Evolutionary conservation across 1,140 invertebrate species (phyloP), one percentile per base, ranked within the genome.

Genomic region (Berghia stephanieae): DNA sequence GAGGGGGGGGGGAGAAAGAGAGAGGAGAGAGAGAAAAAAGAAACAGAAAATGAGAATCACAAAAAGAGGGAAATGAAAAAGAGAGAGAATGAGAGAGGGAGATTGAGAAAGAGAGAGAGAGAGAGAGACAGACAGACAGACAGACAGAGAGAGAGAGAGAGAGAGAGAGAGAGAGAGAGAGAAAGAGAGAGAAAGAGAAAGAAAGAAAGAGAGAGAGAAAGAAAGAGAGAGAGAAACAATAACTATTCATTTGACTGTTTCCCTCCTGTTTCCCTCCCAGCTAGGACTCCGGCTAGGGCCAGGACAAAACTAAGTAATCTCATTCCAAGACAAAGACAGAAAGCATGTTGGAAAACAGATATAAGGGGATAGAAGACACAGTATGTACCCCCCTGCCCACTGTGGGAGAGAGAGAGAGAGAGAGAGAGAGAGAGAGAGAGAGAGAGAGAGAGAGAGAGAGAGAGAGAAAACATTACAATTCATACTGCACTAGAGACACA

Each of bases 71-170:
- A 31, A 60, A 31, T 27, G 63, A 40, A 38, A 67, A 38, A 4
- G n/a, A 67, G 63, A 67, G 63, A 67, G 63, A 67, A 38, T 2
- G 63, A 67, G 63, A 4, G 63, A 67, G 63, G 42, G 63, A 67
- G 63, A 67, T 34, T 38, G 27, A 31, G 27, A 27, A 38, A 27
- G 63, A 27, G 63, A 24, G 57, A 24, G 57, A 60, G 57, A 60
- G 57, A 24, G 57, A 60, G 6, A 60, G 57, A 60, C 5, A 60
- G 57, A 24, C n/a, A 24, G 57, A 60, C 5, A 60, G 57, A 60
- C n/a, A 60, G 57, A 60, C n/a, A 24, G n/a, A 60, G n/a, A 60
- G n/a, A 60, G 5, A 31, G 34, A 31, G 34, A 31, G 34, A 31
- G 34, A n/a, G n/a, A 5, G 5, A 5, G 34, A n/a, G n/a, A 24